Percentiles rank a stretch among this genome's conserved stretches.
phyloP scores from a whole-genome alignment of 2,113 vertebrate genomes.

The Tragelaphus strepsiceros region DNA sequence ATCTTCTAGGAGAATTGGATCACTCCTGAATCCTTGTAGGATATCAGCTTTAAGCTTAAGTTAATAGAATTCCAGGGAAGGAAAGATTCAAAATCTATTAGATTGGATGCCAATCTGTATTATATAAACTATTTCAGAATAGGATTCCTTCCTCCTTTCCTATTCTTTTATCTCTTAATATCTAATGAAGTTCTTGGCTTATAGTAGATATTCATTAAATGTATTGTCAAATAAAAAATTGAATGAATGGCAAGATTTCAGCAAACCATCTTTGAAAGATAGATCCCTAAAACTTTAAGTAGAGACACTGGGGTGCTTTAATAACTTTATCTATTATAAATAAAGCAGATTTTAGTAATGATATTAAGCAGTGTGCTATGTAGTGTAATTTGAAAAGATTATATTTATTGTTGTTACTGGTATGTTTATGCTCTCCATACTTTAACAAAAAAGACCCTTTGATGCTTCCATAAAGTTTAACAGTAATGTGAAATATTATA shows the following conservation, averaged over 20 bases:
- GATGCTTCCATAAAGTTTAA: neutral
- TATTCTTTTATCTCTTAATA: neutral
- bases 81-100: neutral
- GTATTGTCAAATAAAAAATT: neutral
- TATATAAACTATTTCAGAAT: neutral
- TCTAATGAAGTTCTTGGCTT: neutral
- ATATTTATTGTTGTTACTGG: neutral
- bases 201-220: neutral
- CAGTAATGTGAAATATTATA: neutral
- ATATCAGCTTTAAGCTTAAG: neutral
- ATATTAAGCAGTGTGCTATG: neutral
- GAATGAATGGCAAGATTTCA: neutral
- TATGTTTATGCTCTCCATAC: neutral
- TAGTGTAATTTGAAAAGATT: neutral
- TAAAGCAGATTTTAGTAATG: neutral
- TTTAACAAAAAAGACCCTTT: neutral
- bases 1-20: neutral
- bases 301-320: neutral
- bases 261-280: neutral
- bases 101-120: neutral
- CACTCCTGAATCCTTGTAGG: neutral
- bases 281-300: neutral
- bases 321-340: neutral
- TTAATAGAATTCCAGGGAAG: neutral
- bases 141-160: neutral